Evolutionary conservation across 2,888 invertebrate genomes (phyloP), one percentile per base, ranked within the genome.

Genomic region (Athalia rosae): DNA sequence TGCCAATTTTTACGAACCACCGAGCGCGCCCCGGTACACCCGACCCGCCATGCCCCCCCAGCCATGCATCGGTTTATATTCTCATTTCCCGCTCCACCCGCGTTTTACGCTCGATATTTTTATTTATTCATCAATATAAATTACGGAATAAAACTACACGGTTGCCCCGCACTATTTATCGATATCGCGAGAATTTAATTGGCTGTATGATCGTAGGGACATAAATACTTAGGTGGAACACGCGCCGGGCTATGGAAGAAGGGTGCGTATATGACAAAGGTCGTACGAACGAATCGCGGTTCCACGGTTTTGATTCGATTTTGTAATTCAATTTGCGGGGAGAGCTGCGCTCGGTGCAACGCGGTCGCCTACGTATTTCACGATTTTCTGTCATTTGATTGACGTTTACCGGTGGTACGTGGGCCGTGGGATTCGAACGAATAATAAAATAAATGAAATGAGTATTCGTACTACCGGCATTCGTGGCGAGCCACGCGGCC

Each of bases 1-100:
- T 66, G 66, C 50, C 66, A 66, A 66, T 66, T 50, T 66, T 66
- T 50, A 15, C 66, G 66, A 66, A 13, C 64, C 64, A 66, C 66
- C 50, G 43, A 50, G 28, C 50, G 7, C 66, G 28, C 15, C 6
- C 15, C 28, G 28, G 1, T 28, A 1, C 2, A 28, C 28, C 28
- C 28, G 28, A 9, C 11, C 53, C 53, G 15, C 50, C n/a, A 15
- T 11, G 4, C n/a, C n/a, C 15, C 43, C 41, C n/a, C n/a, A n/a
- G n/a, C n/a, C n/a, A n/a, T n/a, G 8, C 9, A 3, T 41, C 63
- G 28, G 11, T 15, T 43, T 50, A 43, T 43, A 9, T 43, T 63
- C 8, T 63, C 43, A 28, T 28, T 28, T 28, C 28, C 28, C 28
- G 28, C 28, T 43, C 9, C 9, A 13, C 15, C 50, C 28, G 8